Percentiles rank a stretch among this genome's conserved stretches.
Conservation (phyloP, 1,140 invertebrate species). For the Gonatopus flavifemur region DNA sequence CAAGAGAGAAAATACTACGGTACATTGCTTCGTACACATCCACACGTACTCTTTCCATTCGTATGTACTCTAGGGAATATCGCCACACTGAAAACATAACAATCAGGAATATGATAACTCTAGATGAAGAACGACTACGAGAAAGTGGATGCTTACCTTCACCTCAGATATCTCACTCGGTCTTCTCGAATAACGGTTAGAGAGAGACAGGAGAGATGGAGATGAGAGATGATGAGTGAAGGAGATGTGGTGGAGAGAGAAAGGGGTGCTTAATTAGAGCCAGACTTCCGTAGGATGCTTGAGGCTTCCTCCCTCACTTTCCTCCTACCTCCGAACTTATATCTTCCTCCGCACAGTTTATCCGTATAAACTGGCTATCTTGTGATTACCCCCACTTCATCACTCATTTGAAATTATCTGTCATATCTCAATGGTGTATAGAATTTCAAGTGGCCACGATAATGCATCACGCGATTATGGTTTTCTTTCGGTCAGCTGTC, state of each 20-base stretch:
- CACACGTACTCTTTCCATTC: too few relatives aligned
- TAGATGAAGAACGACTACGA: conserved; percentile 25
- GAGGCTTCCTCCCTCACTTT: too few relatives aligned
- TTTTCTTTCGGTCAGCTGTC: too few relatives aligned
- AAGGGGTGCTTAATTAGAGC: conserved; percentile 56
- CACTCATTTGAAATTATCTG: too few relatives aligned
- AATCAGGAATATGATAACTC: conserved; percentile 56
- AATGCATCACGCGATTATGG: too few relatives aligned
- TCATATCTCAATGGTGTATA: too few relatives aligned
- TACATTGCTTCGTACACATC: too few relatives aligned
- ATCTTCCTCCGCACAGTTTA: conserved; percentile 54
- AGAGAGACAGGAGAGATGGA: conserved; percentile 27
- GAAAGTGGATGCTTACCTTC: conserved; percentile 44
- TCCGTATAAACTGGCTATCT: conserved; percentile 56
- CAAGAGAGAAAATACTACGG: conserved; percentile 14
- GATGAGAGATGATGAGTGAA: conserved; percentile 58
- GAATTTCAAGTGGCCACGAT: too few relatives aligned
- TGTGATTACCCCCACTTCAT: conserved; percentile 45
- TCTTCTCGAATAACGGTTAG: conserved; percentile 26
- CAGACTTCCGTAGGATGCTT: conserved; percentile 58
- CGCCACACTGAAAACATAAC: conserved; percentile 50
- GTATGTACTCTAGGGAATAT: too few relatives aligned
- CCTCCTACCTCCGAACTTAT: conserved; percentile 47
- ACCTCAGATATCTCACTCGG: too few relatives aligned
- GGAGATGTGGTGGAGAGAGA: conserved; percentile 41